These are phyloP conservation scores for Actinia equina DNA, from an alignment of 64 coral and sea anemone genomes.

Conservation along the genomic window DNA sequence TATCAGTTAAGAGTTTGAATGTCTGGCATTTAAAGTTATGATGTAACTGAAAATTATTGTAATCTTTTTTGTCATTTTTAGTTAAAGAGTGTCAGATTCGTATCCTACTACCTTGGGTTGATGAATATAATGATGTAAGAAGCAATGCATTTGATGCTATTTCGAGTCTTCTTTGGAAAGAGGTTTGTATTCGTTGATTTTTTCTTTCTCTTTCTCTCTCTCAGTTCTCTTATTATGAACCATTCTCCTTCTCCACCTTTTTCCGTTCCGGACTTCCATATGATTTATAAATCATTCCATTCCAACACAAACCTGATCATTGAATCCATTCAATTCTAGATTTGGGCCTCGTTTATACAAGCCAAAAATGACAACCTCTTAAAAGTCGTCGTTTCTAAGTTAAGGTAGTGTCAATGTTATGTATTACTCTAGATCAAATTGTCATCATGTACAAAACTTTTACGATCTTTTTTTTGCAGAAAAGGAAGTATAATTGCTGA, in stretches of 20 bases:
- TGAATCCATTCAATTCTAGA: neutral
- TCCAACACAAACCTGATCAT: no score
- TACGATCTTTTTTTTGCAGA: neutral
- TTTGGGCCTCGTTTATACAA: neutral
- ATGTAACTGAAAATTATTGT: neutral
- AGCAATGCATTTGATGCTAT: neutral
- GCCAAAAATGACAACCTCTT: neutral
- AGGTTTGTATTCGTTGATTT: neutral
- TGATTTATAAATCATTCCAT: no score
- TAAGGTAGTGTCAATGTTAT: neutral
- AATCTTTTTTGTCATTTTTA: neutral
- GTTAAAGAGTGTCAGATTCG: neutral
- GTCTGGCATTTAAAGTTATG: neutral
- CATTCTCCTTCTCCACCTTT: no score
- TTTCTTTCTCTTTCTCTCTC: neutral
- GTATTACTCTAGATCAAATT: neutral
- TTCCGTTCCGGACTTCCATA: no score
- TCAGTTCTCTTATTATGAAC: no score
- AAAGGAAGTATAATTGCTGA: conserved; percentile 34
- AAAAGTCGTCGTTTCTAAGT: neutral
- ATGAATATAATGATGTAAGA: neutral
- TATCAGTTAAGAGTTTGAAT: neutral
- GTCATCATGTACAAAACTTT: neutral
- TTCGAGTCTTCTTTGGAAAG: neutral
- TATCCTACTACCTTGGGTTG: neutral